Percentiles rank a stretch among this genome's conserved stretches.
These are phyloP conservation scores for Drosophila bunnanda DNA, from an alignment of 2,888 invertebrate species.

Conservation along the genomic window DNA sequence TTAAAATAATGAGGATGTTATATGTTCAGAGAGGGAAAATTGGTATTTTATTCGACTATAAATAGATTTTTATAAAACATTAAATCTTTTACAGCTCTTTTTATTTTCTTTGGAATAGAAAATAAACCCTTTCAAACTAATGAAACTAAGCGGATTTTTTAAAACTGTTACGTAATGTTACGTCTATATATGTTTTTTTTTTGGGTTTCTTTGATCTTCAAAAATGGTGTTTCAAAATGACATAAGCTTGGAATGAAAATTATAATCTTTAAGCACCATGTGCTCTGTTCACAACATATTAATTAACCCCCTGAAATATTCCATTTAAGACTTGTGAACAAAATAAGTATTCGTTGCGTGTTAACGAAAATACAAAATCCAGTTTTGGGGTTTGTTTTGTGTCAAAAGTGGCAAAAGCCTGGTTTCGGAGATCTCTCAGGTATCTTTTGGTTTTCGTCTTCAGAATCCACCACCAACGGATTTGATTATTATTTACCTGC, in stretches of 20 bases:
- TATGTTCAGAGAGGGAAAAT: too few relatives aligned
- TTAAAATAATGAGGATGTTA: too few relatives aligned
- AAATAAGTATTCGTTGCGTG: background rate
- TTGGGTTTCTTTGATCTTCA: background rate
- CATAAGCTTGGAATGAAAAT: background rate
- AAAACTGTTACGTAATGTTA: background rate
- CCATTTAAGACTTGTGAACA: background rate
- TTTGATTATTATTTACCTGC: slow-evolving; percentile 18
- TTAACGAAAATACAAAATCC: slow-evolving; percentile 7
- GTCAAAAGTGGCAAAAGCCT: background rate
- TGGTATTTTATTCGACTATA: too few relatives aligned
- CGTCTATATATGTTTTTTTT: background rate
- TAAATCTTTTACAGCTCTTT: too few relatives aligned
- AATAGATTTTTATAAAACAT: too few relatives aligned
- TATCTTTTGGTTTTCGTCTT: slow-evolving; percentile 33
- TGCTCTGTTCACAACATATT: background rate
- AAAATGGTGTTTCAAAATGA: background rate
- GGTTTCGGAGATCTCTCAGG: slow-evolving; percentile 17
- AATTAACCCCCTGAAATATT: background rate
- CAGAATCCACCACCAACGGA: slow-evolving; percentile 42
- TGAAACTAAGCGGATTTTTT: background rate
- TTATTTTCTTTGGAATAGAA: too few relatives aligned
- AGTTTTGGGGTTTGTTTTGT: slow-evolving; percentile 7
- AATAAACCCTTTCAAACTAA: background rate
- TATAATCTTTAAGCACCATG: background rate